phyloP scores from a whole-genome alignment of 1,140 invertebrate species.

The Drosophila paulistorum region DNA sequence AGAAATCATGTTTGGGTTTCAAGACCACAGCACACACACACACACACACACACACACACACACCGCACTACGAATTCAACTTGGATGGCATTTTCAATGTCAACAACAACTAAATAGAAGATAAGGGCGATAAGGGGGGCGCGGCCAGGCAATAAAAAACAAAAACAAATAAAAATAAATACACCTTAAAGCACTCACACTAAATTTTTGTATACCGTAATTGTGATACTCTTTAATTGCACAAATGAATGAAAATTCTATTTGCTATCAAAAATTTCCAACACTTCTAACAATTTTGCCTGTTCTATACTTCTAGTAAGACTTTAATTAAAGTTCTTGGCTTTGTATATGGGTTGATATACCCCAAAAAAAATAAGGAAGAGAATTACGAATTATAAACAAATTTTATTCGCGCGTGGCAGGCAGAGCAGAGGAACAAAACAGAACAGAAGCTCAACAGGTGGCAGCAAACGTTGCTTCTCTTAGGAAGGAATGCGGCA shows the following conservation, averaged over 20 bases:
- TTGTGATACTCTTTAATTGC: background rate
- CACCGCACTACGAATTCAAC: slow-evolving; percentile 1
- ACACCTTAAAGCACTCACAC: background rate
- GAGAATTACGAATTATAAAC: slow-evolving; percentile 34
- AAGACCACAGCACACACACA: background rate
- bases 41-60: no score
- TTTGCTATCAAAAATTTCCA: no score
- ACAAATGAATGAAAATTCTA: no score
- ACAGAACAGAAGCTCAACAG: slow-evolving; percentile 24
- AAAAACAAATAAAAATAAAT: background rate
- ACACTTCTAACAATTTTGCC: no score
- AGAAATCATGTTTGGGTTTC: slow-evolving; percentile 12
- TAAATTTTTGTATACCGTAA: background rate
- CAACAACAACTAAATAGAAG: slow-evolving; percentile 1
- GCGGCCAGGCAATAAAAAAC: slow-evolving; percentile 4
- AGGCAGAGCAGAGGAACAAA: background rate
- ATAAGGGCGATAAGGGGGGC: slow-evolving; percentile 11
- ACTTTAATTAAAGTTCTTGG: background rate
- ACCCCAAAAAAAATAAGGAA: background rate
- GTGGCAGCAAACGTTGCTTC: slow-evolving; percentile 8
- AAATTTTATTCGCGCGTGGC: slow-evolving; percentile 41
- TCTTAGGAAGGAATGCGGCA: slow-evolving; percentile 10
- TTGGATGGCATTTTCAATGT: slow-evolving; percentile 10
- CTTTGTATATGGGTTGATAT: background rate
- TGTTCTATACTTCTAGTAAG: no score